Base-by-base conservation (phyloP, 1,140 invertebrate species). In the Drosophila subobscura region DNA sequence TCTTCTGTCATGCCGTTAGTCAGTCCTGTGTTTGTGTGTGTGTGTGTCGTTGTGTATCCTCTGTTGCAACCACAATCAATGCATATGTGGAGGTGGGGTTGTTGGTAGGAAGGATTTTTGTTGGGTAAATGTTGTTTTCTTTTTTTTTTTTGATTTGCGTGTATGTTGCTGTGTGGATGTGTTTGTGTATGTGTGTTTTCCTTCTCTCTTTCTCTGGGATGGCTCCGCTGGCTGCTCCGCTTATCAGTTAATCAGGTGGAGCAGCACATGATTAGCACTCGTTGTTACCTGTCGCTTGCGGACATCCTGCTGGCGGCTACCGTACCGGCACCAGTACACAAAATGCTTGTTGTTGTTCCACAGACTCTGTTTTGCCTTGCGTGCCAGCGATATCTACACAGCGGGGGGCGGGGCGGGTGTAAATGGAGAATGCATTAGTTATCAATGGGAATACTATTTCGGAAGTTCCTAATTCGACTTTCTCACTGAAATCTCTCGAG, bases 311-410 rank as follows among this genome's bases (percentile, higher is more conserved):
- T 93, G 93, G 54, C 93, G 93, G 90, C 93, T 93, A 49, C 94
- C 94, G 67, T 95, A 94, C 47, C 94, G 92, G 92, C 94, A 94
- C 93, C 93, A 95, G 86, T 94, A 94, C 50, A 94, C 94, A 91
- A 95, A 95, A 91, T 95, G 94, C 89, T 94, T 93, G 55, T 93
- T 94, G 91, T 94, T 95, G 83, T 95, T 94, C 94, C 94, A 95
- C 16, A 92, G 64, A 79, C 83, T 90, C 55, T 91, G 86, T 50
- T 80, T 90, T 50, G 91, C 89, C 77, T 92, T 91, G 58, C 85
- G 80, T 7, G 89, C 91, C 77, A 91, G 78, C 25, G 91, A 89
- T 51, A 91, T 64, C 91, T 91, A 46, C 4, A 41, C 8, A 3
- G 27, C 27, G 27, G 27, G 29, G 29, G 29, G 10, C 0, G 5